Evolutionary conservation across 2,888 invertebrate genomes (phyloP).

Genomic region (Pecten maximus): DNA sequence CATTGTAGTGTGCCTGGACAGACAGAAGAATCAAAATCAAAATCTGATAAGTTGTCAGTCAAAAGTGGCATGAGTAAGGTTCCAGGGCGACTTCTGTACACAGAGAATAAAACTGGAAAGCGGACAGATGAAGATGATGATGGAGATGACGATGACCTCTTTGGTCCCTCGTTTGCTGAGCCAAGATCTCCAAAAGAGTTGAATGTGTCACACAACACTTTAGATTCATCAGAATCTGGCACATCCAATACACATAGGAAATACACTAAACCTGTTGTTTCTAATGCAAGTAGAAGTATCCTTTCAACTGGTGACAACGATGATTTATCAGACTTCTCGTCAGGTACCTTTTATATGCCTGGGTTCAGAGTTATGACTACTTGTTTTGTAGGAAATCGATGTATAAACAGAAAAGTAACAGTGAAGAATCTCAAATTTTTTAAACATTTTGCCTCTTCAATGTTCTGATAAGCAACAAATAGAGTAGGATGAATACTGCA

Average conservation of each 20-base stretch:
- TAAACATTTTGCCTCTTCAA: no score
- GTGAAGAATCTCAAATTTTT: no score
- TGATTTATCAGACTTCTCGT: conserved; percentile 51
- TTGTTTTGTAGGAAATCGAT: background rate
- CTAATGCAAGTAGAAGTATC: background rate
- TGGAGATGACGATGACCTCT: background rate
- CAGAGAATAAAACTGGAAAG: background rate
- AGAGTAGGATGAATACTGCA: no score
- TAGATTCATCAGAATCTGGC: background rate
- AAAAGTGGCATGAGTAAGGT: background rate
- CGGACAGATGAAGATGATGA: background rate
- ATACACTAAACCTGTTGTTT: background rate
- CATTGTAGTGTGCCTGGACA: background rate
- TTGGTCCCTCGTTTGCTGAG: background rate
- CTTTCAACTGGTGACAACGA: conserved; percentile 40
- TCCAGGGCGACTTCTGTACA: background rate
- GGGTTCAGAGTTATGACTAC: background rate
- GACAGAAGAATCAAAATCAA: background rate
- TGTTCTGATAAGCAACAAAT: no score
- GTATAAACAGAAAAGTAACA: background rate
- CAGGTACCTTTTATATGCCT: conserved; percentile 33
- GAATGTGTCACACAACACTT: background rate
- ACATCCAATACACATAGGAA: background rate
- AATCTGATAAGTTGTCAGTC: background rate
- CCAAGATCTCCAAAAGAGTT: background rate